Conservation (phyloP, 2,797 vertebrate species). For the Silurus aristotelis region DNA sequence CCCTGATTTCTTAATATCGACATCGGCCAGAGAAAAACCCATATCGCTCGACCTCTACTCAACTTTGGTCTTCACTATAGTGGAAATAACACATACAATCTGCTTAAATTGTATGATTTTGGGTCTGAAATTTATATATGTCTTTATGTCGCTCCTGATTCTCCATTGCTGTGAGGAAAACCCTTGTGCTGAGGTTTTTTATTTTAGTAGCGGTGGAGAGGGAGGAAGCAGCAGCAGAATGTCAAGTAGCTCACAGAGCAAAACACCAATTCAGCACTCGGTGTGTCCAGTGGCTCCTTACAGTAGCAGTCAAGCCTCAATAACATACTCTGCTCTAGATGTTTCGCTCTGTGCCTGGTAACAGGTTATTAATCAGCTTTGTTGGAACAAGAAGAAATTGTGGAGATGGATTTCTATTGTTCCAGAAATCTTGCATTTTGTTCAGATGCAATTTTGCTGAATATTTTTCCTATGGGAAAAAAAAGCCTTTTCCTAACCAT, state of each 20-base stretch:
- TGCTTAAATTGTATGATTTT: no score
- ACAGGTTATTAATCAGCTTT: neutral
- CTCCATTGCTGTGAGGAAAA: neutral
- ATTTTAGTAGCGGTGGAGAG: neutral
- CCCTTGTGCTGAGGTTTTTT: neutral
- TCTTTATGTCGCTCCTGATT: neutral
- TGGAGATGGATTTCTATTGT: neutral
- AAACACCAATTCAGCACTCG: neutral
- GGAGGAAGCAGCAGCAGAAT: slow-evolving; percentile 15
- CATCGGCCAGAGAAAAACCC: no score
- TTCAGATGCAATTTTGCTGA: no score
- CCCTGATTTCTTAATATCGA: no score
- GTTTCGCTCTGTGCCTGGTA: neutral
- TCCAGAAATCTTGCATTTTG: no score
- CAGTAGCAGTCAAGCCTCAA: neutral
- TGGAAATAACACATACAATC: no score
- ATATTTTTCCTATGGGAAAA: no score
- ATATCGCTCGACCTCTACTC: no score
- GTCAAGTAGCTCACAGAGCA: slow-evolving; percentile 1
- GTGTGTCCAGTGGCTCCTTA: neutral
- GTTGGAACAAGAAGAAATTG: neutral
- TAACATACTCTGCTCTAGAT: neutral
- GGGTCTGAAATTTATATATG: no score
- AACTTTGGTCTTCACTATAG: no score
- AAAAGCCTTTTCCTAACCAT: no score